A percentile compares a stretch with the other conserved stretches of the same genome.
phyloP scores from a whole-genome alignment of 2,888 invertebrate species.

The Muschampia plurimacula region DNA sequence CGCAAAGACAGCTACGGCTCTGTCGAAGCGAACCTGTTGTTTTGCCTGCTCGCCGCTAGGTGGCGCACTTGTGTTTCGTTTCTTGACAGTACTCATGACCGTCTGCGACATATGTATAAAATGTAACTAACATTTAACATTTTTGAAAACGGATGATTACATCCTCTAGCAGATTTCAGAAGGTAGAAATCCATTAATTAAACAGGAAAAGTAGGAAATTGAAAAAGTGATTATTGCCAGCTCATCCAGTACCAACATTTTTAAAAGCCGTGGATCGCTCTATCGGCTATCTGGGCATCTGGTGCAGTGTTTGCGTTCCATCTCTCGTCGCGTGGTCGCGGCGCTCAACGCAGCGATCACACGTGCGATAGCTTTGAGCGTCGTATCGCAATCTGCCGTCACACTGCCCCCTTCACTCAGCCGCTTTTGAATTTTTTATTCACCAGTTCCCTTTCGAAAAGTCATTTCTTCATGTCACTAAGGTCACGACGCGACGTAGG shows the following conservation, averaged over 20 bases:
- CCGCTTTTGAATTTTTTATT: slow-evolving; percentile 30
- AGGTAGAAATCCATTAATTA: too few species aligned
- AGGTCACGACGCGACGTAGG: slow-evolving; percentile 14
- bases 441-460: slow-evolving; percentile 22
- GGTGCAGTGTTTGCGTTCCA: slow-evolving; percentile 81
- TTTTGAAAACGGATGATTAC: too few species aligned
- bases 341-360: slow-evolving; percentile 70
- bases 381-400: slow-evolving; percentile 63
- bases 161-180: too few species aligned
- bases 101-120: too few species aligned
- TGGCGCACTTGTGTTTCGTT: too few species aligned
- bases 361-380: slow-evolving; percentile 79
- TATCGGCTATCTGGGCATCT: slow-evolving; percentile 83
- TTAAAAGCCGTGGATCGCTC: slow-evolving; percentile 44
- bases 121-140: too few species aligned
- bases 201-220: background rate
- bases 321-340: slow-evolving; percentile 72
- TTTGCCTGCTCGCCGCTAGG: too few species aligned
- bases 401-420: slow-evolving; percentile 32
- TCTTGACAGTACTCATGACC: too few species aligned
- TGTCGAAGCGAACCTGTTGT: too few species aligned
- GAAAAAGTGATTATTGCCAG: slow-evolving; percentile 10
- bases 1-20: too few species aligned
- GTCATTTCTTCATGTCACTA: slow-evolving; percentile 11
- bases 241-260: slow-evolving; percentile 58